Percentiles rank a stretch among this genome's conserved stretches.
These are phyloP conservation scores for Holothuria scabra DNA, from an alignment of 53 echinoderm and acorn worm species.

Conservation along the genomic window DNA sequence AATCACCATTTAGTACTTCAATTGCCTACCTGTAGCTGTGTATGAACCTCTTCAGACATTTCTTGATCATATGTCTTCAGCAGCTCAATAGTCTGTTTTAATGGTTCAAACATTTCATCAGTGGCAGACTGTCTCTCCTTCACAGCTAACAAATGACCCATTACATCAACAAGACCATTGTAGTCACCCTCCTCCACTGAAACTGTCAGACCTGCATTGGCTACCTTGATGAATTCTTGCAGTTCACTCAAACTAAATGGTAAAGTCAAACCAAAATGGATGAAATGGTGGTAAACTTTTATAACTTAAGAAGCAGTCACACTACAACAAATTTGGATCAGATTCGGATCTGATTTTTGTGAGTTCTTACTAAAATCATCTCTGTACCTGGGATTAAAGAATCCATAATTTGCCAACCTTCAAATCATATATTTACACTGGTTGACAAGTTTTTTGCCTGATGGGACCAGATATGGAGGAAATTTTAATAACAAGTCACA, in stretches of 20 bases:
- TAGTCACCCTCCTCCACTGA: conserved; percentile 97
- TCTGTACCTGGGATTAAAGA: no score
- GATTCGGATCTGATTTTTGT: no score
- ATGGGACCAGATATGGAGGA: no score
- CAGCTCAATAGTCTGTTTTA: conserved; percentile 97
- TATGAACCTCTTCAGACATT: conserved; percentile 98
- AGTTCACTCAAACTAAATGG: conserved; percentile 80
- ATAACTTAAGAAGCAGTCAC: no score
- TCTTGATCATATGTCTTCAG: conserved; percentile 98
- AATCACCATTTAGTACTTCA: no score
- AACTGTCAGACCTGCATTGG: conserved; percentile 79
- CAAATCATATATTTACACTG: no score
- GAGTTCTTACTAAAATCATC: no score
- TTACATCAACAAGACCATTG: conserved; percentile 89
- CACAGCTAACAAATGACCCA: conserved; percentile 95
- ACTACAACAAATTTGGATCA: no score
- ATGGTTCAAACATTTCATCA: conserved; percentile 98
- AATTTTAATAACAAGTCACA: no score
- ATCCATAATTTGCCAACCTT: no score
- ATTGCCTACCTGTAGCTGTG: conserved; percentile 82
- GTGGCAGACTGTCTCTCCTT: conserved; percentile 90
- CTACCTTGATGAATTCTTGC: conserved; percentile 96
- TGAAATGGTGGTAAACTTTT: not conserved
- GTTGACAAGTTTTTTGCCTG: no score
- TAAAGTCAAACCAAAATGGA: not conserved